Percentiles rank a stretch among this genome's conserved stretches.
Conservation (phyloP, 92 coral and sea anemone species). For the Palythoa caribaeorum region DNA sequence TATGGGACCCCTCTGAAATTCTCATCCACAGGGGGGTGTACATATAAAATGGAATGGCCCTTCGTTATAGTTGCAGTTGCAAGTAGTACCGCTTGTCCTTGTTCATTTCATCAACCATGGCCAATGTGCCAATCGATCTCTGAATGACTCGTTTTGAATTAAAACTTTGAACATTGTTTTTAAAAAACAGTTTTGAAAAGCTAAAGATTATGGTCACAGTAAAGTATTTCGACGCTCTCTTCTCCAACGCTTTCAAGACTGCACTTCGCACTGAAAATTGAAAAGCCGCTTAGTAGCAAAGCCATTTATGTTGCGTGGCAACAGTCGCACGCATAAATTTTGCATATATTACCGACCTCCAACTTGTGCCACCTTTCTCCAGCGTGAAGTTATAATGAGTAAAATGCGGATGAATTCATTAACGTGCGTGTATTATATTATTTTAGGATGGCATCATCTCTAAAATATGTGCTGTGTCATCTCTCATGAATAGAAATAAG, state of each 20-base stretch:
- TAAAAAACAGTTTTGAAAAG: slow-evolving; percentile 2
- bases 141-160: background rate
- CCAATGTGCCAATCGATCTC: background rate
- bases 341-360: slow-evolving; percentile 22
- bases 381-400: too few species aligned
- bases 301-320: slow-evolving; percentile 20
- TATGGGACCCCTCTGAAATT: too few species aligned
- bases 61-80: background rate
- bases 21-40: too few species aligned
- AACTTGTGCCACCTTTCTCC: background rate
- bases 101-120: background rate
- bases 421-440: too few species aligned
- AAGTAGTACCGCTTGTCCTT: slow-evolving; percentile 5
- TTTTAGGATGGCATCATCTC: too few species aligned
- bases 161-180: slow-evolving; percentile 11
- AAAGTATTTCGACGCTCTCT: background rate
- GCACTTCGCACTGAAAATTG: slow-evolving; percentile 12
- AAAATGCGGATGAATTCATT: too few species aligned
- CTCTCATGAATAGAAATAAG: too few species aligned
- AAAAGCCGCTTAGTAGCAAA: slow-evolving; percentile 24
- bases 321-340: slow-evolving; percentile 11
- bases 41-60: too few species aligned
- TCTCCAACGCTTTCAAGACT: slow-evolving; percentile 7
- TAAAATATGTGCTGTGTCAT: too few species aligned
- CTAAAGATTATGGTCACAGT: background rate